Conservation (phyloP, 2,888 invertebrate species). For the Noctua janthe region DNA sequence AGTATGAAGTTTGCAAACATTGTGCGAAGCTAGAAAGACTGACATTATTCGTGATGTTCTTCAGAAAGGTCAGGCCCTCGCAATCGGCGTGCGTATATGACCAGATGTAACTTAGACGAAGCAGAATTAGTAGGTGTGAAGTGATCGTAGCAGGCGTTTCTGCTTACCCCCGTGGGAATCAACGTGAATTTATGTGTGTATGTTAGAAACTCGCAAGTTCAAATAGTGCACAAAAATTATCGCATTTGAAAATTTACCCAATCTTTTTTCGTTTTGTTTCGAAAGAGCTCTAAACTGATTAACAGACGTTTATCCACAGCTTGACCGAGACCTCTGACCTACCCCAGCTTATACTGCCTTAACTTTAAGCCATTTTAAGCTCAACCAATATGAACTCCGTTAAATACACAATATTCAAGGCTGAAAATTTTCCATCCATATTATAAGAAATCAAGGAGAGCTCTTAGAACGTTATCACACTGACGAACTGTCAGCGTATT, state of each 20-base stretch:
- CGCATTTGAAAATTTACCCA: neutral
- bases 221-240: neutral
- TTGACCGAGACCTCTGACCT: neutral
- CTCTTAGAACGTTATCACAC: neutral
- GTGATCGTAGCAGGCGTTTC: neutral
- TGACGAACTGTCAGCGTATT: neutral
- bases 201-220: neutral
- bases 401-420: neutral
- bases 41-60: too few species aligned
- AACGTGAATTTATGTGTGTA: neutral
- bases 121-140: too few species aligned
- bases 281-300: neutral
- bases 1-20: too few species aligned
- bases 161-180: neutral
- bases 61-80: too few species aligned
- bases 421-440: conserved; percentile 8
- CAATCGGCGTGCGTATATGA: too few species aligned
- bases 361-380: conserved; percentile 12
- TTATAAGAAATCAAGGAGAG: neutral
- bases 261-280: neutral
- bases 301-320: neutral
- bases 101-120: neutral
- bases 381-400: neutral
- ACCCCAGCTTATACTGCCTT: neutral
- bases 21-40: too few species aligned